These are phyloP conservation scores for Melipona quadrifasciata DNA, from an alignment of 1,140 invertebrate genomes.

Conservation along the genomic window DNA sequence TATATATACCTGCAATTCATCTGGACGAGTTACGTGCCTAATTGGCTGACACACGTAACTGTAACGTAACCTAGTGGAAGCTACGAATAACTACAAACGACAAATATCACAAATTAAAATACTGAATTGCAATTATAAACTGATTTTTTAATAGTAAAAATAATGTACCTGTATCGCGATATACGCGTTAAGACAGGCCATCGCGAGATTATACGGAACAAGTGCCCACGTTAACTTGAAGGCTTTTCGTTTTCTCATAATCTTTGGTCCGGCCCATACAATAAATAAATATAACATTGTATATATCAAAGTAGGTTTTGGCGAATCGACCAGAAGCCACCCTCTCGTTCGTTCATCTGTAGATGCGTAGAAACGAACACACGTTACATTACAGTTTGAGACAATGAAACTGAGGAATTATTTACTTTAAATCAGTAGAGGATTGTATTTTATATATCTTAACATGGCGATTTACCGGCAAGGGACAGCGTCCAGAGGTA, in stretches of 20 bases:
- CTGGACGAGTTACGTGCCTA: slow-evolving; percentile 88
- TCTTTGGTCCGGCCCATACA: slow-evolving; percentile 90
- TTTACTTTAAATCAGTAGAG: background rate
- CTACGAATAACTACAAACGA: slow-evolving; percentile 86
- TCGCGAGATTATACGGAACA: slow-evolving; percentile 92
- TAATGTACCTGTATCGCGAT: slow-evolving; percentile 88
- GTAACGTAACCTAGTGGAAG: slow-evolving; percentile 90
- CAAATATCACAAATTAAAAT: background rate
- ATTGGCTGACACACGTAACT: slow-evolving; percentile 96
- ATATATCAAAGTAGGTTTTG: slow-evolving; percentile 88
- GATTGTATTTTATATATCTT: background rate
- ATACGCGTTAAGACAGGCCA: slow-evolving; percentile 92
- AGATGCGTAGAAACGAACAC: slow-evolving; percentile 46
- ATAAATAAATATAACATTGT: slow-evolving; percentile 90
- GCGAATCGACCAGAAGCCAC: slow-evolving; percentile 94
- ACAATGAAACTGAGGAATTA: background rate
- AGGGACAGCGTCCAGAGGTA: slow-evolving; percentile 88
- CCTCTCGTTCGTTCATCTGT: slow-evolving; percentile 91
- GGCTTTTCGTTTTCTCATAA: slow-evolving; percentile 92
- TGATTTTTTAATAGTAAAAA: background rate
- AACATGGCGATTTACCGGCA: slow-evolving; percentile 82
- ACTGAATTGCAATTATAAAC: background rate
- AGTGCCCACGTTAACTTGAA: slow-evolving; percentile 90
- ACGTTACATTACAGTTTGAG: background rate
- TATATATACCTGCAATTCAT: slow-evolving; percentile 90